Percentiles rank a stretch among this genome's conserved stretches.
Conservation (phyloP, 2,797 vertebrate species). For the Tinamus major region DNA sequence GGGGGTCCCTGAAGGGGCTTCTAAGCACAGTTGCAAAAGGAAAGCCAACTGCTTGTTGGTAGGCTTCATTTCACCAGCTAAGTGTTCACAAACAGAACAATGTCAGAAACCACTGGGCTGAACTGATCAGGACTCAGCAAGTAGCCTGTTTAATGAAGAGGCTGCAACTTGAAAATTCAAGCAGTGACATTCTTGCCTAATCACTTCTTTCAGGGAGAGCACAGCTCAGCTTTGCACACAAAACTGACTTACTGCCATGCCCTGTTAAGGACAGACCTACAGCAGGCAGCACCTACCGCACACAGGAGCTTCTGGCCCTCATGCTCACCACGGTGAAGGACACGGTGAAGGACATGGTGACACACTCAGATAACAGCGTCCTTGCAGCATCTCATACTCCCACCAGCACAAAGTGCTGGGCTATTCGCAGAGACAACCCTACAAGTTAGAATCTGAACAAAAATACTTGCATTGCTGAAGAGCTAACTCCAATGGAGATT, state of each 20-base stretch:
- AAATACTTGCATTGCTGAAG: neutral
- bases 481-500: neutral
- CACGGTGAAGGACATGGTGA: accelerated
- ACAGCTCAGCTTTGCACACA: neutral
- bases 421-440: neutral
- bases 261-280: neutral
- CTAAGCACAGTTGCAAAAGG: neutral
- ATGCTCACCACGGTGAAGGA: neutral
- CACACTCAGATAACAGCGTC: accelerated
- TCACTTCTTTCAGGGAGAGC: neutral
- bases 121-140: neutral
- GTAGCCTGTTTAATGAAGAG: neutral
- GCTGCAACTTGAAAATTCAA: neutral
- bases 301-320: neutral
- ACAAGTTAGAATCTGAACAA: neutral
- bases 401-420: neutral
- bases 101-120: neutral
- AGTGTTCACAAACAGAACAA: neutral
- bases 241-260: neutral
- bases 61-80: neutral
- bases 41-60: neutral
- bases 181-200: neutral
- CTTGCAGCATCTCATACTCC: accelerated
- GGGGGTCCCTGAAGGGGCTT: neutral
- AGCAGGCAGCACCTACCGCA: slow-evolving; percentile 13